Evolutionary conservation across 2,888 invertebrate genomes (phyloP), one percentile per base, ranked within the genome.

Genomic region (Allacma fusca): DNA sequence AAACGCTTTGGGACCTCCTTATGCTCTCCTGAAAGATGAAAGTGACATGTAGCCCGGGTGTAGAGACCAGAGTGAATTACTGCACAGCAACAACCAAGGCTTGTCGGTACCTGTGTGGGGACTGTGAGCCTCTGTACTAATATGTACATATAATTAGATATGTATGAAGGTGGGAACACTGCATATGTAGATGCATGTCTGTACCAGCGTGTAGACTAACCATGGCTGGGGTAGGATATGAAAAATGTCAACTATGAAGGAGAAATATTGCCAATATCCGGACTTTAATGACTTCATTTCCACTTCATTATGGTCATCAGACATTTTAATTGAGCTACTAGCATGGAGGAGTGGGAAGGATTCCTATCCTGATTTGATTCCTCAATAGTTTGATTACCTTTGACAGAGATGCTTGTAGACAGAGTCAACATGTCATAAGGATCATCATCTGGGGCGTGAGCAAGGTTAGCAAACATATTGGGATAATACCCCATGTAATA

Each of bases 191-290:
- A 57, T 19, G 23, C 12, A 26, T 62, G 23, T 62, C 34, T 34
- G 9, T 34, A 34, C 34, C 5, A 12, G 16, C 50, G n/a, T 65
- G 2, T 65, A 67, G 62, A 26, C 2, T 5, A 34, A 34, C 34
- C 34, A 7, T 34, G 34, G 5, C 57, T 64, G 24, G 64, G 29
- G 26, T 9, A 24, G 57, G 68, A 59, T 40, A 76, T 34, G 64
- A 43, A 76, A 80, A 68, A 78, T 79, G 75, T 77, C 68, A 68
- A 75, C 69, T 71, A 78, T 67, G 78, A 77, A 68, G 23, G 75
- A 65, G 75, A 81, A 79, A 77, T 80, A 81, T 81, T 81, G 81
- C 71, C 79, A 80, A 81, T 81, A 80, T 81, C 81, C 81, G 80
- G 76, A 76, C 26, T 75, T 77, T 79, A 81, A 81, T 80, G 75